Base-by-base conservation (phyloP, 2,888 invertebrate genomes). In the Rhopalosiphum nymphaeae region DNA sequence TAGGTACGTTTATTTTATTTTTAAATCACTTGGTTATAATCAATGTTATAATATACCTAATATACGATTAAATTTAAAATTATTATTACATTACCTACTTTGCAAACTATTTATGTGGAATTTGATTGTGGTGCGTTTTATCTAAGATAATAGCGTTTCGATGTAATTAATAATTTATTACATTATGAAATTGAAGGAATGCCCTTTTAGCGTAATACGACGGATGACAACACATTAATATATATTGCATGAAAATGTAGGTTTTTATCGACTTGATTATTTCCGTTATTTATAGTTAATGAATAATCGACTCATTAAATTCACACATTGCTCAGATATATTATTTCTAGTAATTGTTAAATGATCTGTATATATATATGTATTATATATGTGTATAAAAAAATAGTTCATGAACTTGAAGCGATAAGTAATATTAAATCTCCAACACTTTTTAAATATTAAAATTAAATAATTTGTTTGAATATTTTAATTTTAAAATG, bases 121-220 rank as follows among this genome's bases (percentile, higher is more conserved):
- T 91, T 91, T 57, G n/a, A 21, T 87, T 92, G 92, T 87, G 46
- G 49, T 42, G 21, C 21, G 61, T 87, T 87, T 87, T 87, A 87
- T 46, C 61, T 36, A 11, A 49, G 92, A 46, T 61, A 92, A 87
- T 61, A 61, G 92, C 61, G 67, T 92, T 87, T 87, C n/a, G 9
- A 49, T 67, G 49, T 87, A 92, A 87, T 91, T 91, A 91, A 86
- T 91, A 86, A 92, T 92, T 92, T 57, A 92, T 86, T 61, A 26
- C 91, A 86, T n/a, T 46, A 46, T 61, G 44, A 61, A 86, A 61
- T 84, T 84, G 49, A 42, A 78, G 84, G 53, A 84, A 91, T 91
- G 84, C 84, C 53, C 29, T 91, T 91, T 91, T 26, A 56, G 42
- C 13, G 26, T 78, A 49, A 42, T 13, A 36, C 67, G 78, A 78